Evolutionary conservation across 1,140 invertebrate species (phyloP).

Genomic region (Drosophila fuyamai): DNA sequence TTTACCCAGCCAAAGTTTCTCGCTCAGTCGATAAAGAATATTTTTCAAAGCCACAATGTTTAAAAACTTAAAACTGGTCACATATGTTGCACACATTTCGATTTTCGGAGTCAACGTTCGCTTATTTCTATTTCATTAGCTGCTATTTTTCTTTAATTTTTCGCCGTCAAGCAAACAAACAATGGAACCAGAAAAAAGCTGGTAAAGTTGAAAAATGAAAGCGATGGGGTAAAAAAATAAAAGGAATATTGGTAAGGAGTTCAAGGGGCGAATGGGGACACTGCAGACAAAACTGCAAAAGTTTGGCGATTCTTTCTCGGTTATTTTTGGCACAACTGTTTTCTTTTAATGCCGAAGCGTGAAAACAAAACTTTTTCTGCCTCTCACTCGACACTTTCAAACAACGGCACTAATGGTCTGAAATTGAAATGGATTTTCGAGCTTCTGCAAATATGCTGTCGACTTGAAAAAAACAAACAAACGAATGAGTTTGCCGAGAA

Average conservation of each 20-base stretch:
- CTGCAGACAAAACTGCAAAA: constrained; percentile 77
- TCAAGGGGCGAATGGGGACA: constrained; percentile 32
- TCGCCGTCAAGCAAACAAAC: constrained; percentile 68
- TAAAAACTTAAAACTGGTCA: not conserved
- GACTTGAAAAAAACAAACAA: constrained; percentile 13
- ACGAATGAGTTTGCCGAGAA: constrained; percentile 25
- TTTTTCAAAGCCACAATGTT: constrained; percentile 9
- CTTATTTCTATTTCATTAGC: constrained; percentile 72
- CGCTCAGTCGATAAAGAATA: constrained; percentile 14
- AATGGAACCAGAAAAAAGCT: constrained; percentile 14
- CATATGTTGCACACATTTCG: constrained; percentile 15
- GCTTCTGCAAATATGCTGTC: constrained; percentile 68
- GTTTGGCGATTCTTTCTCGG: constrained; percentile 42
- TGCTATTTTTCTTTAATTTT: constrained; percentile 79
- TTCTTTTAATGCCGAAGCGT: constrained; percentile 79
- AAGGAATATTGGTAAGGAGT: not conserved
- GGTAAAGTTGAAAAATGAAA: constrained; percentile 59
- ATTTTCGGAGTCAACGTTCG: constrained; percentile 41
- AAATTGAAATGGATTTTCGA: constrained; percentile 75
- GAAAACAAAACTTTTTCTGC: constrained; percentile 75
- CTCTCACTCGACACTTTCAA: constrained; percentile 47
- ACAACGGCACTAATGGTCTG: constrained; percentile 71
- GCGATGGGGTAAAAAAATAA: constrained; percentile 25
- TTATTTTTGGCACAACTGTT: constrained; percentile 52
- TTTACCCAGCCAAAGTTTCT: constrained; percentile 22